Evolutionary conservation across 2,797 vertebrate genomes (phyloP).

Genomic region (Sebastes diploproa): DNA sequence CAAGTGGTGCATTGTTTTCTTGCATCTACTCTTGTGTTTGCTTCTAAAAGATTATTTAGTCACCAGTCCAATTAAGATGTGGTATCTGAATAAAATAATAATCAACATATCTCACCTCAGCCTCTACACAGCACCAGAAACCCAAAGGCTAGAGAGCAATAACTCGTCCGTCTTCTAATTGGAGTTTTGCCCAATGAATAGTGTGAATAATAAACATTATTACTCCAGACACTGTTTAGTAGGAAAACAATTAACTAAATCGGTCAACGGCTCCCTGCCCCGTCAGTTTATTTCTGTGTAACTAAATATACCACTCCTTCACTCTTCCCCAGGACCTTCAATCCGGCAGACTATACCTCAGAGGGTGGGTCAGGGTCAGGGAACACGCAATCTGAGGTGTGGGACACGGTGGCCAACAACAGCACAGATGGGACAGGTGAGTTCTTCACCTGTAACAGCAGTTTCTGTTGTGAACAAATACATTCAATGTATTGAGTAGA

Average conservation of each 20-base stretch:
- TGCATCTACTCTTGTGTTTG: background rate
- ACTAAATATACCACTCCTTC: background rate
- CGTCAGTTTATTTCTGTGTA: background rate
- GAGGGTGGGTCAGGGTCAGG: slow-evolving; percentile 83
- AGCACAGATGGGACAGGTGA: slow-evolving; percentile 90
- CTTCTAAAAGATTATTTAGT: background rate
- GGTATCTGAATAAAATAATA: background rate
- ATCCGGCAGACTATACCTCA: slow-evolving; percentile 94
- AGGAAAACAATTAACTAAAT: background rate
- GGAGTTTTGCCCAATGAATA: background rate
- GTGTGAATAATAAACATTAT: background rate
- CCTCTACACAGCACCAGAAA: background rate
- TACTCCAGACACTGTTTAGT: background rate
- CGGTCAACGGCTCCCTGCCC: background rate
- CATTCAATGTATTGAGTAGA: background rate
- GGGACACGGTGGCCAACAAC: slow-evolving; percentile 88
- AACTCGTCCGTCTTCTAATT: background rate
- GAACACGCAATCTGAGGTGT: slow-evolving; percentile 86
- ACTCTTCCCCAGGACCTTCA: slow-evolving; percentile 87
- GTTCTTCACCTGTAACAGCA: background rate
- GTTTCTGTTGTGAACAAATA: background rate
- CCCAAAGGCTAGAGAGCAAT: background rate
- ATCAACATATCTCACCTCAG: background rate
- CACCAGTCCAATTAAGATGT: background rate
- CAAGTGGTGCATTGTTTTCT: background rate